Conservation (phyloP, 2,113 vertebrate species). For the Garra rufa region DNA sequence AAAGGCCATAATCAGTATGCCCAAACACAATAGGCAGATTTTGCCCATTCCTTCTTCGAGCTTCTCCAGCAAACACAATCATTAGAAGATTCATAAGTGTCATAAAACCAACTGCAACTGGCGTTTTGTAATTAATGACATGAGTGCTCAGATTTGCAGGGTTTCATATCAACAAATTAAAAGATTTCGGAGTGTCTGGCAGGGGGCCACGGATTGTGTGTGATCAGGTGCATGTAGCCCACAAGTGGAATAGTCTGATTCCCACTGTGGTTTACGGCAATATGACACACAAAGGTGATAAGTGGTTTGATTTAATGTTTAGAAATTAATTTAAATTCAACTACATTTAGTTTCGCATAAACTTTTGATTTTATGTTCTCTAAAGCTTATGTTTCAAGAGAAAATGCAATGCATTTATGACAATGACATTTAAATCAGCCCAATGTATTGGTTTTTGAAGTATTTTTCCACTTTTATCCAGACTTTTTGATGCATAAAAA, state of each 20-base stretch:
- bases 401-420: neutral
- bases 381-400: neutral
- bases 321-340: neutral
- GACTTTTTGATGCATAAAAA: slow-evolving; percentile 41
- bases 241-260: slow-evolving; percentile 80
- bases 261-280: slow-evolving; percentile 78
- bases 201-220: slow-evolving; percentile 69
- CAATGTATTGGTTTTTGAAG: neutral
- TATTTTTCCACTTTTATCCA: slow-evolving; percentile 13
- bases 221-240: slow-evolving; percentile 81
- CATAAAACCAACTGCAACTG: slow-evolving; percentile 45
- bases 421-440: neutral
- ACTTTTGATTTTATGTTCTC: too few relatives aligned
- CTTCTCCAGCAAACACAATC: slow-evolving; percentile 68
- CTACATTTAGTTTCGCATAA: too few relatives aligned
- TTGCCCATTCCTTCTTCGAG: slow-evolving; percentile 57
- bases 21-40: slow-evolving; percentile 70
- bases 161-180: slow-evolving; percentile 67
- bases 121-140: slow-evolving; percentile 54
- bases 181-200: slow-evolving; percentile 71
- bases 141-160: slow-evolving; percentile 41
- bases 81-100: slow-evolving; percentile 61
- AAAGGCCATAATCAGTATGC: slow-evolving; percentile 79
- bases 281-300: slow-evolving; percentile 51
- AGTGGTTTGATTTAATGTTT: neutral